Conservation (phyloP, 2,888 invertebrate species). For the Onthophagus sagittarius region DNA sequence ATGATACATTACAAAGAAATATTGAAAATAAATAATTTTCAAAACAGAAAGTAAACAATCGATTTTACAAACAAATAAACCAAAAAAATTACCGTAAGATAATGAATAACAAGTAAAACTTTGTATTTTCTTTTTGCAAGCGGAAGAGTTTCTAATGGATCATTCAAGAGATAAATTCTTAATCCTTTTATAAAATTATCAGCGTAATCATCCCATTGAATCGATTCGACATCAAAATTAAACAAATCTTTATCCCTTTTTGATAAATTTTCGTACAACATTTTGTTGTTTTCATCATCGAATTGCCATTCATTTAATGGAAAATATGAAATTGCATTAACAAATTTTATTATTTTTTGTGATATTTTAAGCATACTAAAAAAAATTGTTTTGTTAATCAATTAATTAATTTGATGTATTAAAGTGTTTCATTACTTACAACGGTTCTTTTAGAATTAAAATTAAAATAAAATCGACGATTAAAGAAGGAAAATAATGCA, state of each 20-base stretch:
- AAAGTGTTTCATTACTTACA: too few relatives aligned
- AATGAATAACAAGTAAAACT: too few relatives aligned
- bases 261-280: conserved; percentile 57
- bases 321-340: conserved; percentile 74
- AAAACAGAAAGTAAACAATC: too few relatives aligned
- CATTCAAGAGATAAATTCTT: conserved; percentile 73
- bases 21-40: too few relatives aligned
- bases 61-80: too few relatives aligned
- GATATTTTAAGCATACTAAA: conserved; percentile 71
- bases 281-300: conserved; percentile 57
- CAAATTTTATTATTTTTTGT: conserved; percentile 68
- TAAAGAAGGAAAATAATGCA: too few relatives aligned
- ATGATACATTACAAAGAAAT: too few relatives aligned
- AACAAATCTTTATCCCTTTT: conserved; percentile 61
- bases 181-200: conserved; percentile 69
- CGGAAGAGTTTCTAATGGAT: conserved; percentile 65
- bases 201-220: conserved; percentile 76
- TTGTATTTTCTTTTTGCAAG: conserved; percentile 46
- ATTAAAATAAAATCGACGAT: too few relatives aligned
- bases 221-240: conserved; percentile 67
- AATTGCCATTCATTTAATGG: conserved; percentile 75
- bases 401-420: too few relatives aligned
- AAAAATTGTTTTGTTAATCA: too few relatives aligned
- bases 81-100: too few relatives aligned
- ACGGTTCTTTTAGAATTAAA: too few relatives aligned